phyloP scores from a whole-genome alignment of 64 coral and sea anemone species.

The Actinia equina region DNA sequence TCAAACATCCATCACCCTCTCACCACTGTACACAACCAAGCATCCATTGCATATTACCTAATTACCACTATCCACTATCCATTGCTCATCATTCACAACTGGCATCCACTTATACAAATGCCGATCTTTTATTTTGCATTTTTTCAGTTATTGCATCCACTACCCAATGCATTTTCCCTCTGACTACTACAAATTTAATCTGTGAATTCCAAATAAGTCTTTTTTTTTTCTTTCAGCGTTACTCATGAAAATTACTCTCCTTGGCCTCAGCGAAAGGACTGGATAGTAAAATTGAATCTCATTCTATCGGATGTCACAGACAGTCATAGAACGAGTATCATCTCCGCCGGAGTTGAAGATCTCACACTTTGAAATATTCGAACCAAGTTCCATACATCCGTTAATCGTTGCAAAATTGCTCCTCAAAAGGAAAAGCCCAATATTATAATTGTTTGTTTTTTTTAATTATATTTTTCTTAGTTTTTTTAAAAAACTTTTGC shows the following conservation, averaged over 20 bases:
- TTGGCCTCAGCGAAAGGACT: background rate
- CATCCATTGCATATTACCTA: too few relatives aligned
- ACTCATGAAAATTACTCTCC: background rate
- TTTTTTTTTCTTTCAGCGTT: background rate
- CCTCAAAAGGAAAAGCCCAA: background rate
- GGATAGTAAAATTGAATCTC: background rate
- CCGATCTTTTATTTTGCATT: too few relatives aligned
- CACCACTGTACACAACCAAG: too few relatives aligned
- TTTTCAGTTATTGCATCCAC: too few relatives aligned
- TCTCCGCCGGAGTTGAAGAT: background rate
- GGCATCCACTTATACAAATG: too few relatives aligned
- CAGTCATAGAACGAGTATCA: background rate
- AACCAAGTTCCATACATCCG: background rate
- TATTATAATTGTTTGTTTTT: too few relatives aligned
- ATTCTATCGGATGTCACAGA: background rate
- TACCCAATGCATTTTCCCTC: background rate
- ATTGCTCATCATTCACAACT: too few relatives aligned
- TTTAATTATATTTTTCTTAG: too few relatives aligned
- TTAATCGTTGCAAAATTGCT: background rate
- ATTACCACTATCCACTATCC: too few relatives aligned
- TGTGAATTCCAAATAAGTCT: background rate
- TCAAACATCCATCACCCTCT: too few relatives aligned
- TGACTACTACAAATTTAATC: background rate
- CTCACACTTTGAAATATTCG: background rate
- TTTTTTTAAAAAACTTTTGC: too few relatives aligned